Evolutionary conservation across 2,113 vertebrate species (phyloP).

Genomic region (Alouatta palliata): DNA sequence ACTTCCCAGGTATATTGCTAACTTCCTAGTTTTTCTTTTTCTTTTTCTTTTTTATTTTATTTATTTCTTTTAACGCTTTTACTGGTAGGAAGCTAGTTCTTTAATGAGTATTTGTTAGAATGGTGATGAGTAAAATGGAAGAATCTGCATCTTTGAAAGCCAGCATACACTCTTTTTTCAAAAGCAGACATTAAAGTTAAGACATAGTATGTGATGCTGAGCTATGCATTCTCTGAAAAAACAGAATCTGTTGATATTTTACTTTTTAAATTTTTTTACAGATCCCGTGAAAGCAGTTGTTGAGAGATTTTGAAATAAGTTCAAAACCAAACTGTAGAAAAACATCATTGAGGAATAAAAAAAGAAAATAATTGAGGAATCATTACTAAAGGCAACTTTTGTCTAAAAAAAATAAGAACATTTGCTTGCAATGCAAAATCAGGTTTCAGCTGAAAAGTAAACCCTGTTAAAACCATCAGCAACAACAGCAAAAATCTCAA

Average conservation of each 20-base stretch:
- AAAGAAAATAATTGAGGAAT: conserved; percentile 14
- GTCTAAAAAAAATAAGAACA: neutral
- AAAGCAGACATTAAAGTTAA: neutral
- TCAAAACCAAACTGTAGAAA: neutral
- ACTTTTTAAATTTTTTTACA: neutral
- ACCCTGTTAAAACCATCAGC: neutral
- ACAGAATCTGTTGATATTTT: neutral
- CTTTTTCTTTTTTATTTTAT: neutral
- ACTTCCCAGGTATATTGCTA: neutral
- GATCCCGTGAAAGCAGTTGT: neutral
- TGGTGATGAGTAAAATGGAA: neutral
- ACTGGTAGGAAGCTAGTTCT: too few relatives aligned
- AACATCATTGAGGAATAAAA: conserved; percentile 1
- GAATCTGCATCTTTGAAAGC: conserved; percentile 4
- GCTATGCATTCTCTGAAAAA: neutral
- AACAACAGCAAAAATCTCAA: neutral
- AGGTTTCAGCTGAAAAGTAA: conserved; percentile 4
- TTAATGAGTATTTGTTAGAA: neutral
- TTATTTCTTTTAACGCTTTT: too few relatives aligned
- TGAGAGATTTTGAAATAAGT: neutral
- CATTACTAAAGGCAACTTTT: neutral
- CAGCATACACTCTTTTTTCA: neutral
- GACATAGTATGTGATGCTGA: neutral
- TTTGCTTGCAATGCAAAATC: conserved; percentile 25
- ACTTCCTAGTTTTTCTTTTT: neutral